Evolutionary conservation across 2,797 vertebrate species (phyloP).

Genomic region (Aulostomus chinensis): DNA sequence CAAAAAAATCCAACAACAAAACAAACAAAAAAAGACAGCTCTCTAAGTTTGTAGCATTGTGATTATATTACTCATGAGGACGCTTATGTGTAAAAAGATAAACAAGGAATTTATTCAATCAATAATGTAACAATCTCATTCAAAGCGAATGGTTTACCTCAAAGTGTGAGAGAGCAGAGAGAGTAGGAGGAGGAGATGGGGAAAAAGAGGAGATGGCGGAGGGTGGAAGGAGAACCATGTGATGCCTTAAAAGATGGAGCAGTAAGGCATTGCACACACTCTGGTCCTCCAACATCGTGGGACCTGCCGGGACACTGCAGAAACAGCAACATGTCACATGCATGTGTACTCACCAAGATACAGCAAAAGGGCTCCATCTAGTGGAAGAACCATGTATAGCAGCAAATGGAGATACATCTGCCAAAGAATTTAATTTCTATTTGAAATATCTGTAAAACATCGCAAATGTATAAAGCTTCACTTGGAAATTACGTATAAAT

Average conservation of each 20-base stretch:
- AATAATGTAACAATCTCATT: too few species aligned
- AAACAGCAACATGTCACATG: background rate
- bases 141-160: conserved; percentile 52
- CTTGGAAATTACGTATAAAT: too few species aligned
- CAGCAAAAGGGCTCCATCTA: conserved; percentile 43
- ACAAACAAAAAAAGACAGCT: too few species aligned
- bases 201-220: conserved; percentile 1
- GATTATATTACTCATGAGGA: too few species aligned
- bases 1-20: too few species aligned
- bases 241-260: conserved; percentile 4
- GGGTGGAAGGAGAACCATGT: background rate
- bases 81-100: too few species aligned
- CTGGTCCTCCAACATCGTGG: conserved; percentile 6
- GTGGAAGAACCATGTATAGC: conserved; percentile 39
- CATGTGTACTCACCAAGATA: background rate
- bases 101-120: too few species aligned
- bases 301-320: background rate
- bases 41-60: too few species aligned
- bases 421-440: too few species aligned
- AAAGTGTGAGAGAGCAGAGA: conserved; percentile 58
- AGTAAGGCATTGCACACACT: conserved; percentile 6
- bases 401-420: too few species aligned
- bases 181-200: conserved; percentile 51
- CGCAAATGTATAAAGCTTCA: too few species aligned
- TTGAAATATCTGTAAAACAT: too few species aligned